Evolutionary conservation across 2,113 vertebrate species (phyloP).

Genomic region (Ellobius talpinus): DNA sequence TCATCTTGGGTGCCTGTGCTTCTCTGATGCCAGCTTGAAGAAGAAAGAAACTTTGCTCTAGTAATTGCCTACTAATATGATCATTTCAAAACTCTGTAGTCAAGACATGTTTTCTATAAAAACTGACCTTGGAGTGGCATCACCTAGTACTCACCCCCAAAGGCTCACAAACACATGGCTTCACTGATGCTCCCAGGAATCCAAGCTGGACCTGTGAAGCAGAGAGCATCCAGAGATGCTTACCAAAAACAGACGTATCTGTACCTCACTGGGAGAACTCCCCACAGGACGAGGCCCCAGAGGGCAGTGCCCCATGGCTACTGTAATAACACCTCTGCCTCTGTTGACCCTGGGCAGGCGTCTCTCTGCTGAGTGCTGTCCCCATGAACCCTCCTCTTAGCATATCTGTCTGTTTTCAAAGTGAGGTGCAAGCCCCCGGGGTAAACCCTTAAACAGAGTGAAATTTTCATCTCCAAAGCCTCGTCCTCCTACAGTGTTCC

Average conservation of each 20-base stretch:
- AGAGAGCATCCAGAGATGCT: background rate
- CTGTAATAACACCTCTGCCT: background rate
- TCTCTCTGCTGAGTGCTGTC: background rate
- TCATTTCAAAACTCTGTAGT: background rate
- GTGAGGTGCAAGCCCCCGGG: background rate
- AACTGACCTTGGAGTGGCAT: background rate
- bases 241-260: background rate
- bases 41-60: background rate
- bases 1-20: background rate
- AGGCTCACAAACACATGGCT: background rate
- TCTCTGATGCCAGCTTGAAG: background rate
- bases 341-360: background rate
- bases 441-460: background rate
- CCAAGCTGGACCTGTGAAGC: background rate
- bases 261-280: no score
- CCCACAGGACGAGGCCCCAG: rapidly evolving
- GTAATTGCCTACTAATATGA: rapidly evolving
- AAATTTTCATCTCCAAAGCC: background rate
- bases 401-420: background rate
- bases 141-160: no score
- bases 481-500: rapidly evolving
- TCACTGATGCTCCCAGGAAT: background rate
- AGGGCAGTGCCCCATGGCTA: background rate
- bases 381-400: background rate
- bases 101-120: background rate